Percentiles rank a stretch among this genome's conserved stretches.
phyloP scores from a whole-genome alignment of 2,888 invertebrate genomes.

The Trichogramma dendrolimi region DNA sequence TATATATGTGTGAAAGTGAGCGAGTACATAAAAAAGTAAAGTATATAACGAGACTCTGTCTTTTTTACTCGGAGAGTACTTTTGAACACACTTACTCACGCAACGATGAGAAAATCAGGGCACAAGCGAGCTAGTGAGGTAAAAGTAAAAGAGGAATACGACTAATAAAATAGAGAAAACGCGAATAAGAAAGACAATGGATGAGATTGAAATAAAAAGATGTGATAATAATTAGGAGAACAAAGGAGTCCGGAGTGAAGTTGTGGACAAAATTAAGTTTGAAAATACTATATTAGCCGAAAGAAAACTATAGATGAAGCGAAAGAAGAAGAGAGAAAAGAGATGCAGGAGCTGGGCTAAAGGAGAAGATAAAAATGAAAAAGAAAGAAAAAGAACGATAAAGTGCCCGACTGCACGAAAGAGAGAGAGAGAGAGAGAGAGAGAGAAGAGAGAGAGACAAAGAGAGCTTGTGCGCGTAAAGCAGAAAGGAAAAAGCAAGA shows the following conservation, averaged over 20 bases:
- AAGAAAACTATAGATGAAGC: background rate
- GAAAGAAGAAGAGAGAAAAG: slow-evolving; percentile 8
- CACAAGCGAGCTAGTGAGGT: background rate
- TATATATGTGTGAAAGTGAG: too few species aligned
- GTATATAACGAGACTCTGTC: too few species aligned
- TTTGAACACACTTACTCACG: too few species aligned
- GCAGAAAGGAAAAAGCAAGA: background rate
- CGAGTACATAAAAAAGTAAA: too few species aligned
- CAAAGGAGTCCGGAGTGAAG: slow-evolving; percentile 16
- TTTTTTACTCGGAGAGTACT: too few species aligned
- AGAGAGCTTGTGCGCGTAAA: background rate
- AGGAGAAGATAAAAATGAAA: slow-evolving; percentile 12
- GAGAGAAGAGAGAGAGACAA: too few species aligned
- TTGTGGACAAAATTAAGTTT: slow-evolving; percentile 23
- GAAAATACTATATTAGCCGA: background rate
- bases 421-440: background rate
- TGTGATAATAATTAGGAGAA: slow-evolving; percentile 28
- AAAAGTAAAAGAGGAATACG: too few species aligned
- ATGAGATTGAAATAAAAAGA: slow-evolving; percentile 23
- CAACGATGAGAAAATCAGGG: slow-evolving; percentile 3
- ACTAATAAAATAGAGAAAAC: slow-evolving; percentile 19
- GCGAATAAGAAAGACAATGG: background rate
- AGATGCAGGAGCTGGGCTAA: background rate
- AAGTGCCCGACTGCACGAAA: background rate
- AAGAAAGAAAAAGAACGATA: slow-evolving; percentile 1